Conservation (phyloP, 2,113 vertebrate species). For the Hydrochoerus hydrochaeris region DNA sequence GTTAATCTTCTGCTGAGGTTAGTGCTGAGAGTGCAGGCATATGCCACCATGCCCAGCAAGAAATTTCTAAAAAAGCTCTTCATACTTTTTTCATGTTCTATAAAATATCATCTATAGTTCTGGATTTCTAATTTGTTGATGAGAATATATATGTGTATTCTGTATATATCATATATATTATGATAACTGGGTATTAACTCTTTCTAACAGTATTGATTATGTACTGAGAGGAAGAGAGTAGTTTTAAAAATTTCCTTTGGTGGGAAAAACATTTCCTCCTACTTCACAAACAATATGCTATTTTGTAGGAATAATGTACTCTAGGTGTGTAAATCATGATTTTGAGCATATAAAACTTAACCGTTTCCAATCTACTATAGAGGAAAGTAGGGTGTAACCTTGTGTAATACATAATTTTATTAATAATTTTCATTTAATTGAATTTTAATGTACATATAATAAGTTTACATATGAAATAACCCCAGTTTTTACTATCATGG, state of each 20-base stretch:
- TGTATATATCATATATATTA: neutral
- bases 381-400: neutral
- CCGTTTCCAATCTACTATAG: neutral
- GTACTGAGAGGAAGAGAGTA: neutral
- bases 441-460: neutral
- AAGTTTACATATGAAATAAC: constrained; percentile 88
- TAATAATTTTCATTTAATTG: neutral
- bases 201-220: neutral
- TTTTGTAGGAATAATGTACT: neutral
- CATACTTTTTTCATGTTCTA: neutral
- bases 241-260: neutral
- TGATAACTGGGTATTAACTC: neutral
- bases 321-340: neutral
- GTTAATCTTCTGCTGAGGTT: neutral
- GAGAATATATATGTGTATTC: neutral
- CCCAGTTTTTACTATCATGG: constrained; percentile 85
- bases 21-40: neutral
- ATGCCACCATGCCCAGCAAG: neutral
- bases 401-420: neutral
- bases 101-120: neutral
- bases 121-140: neutral
- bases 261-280: neutral
- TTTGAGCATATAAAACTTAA: neutral
- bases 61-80: neutral
- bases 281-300: neutral